Percentiles rank a stretch among this genome's conserved stretches.
Evolutionary conservation across 2,113 vertebrate species (phyloP).

Genomic region (Vidua chalybeata): DNA sequence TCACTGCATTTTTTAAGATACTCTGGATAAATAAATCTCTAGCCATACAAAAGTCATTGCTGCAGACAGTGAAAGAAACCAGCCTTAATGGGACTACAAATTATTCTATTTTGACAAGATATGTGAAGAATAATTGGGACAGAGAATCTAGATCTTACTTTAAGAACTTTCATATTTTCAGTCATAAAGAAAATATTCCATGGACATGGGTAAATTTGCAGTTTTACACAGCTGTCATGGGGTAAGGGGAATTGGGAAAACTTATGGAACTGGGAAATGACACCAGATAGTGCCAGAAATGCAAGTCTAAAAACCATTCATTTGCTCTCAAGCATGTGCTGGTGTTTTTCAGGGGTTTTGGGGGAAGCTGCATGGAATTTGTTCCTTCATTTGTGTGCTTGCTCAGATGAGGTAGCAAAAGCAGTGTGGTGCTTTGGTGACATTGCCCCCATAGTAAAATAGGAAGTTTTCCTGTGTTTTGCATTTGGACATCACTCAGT

Average conservation of each 20-base stretch:
- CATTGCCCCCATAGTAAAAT: background rate
- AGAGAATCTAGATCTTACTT: background rate
- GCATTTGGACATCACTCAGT: background rate
- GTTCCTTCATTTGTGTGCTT: background rate
- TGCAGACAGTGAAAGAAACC: background rate
- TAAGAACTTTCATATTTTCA: background rate
- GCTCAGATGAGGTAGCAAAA: background rate
- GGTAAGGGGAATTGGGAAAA: background rate
- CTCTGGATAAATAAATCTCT: background rate
- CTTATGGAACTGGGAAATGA: background rate
- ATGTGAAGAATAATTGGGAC: background rate
- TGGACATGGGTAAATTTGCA: background rate
- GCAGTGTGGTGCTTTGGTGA: background rate
- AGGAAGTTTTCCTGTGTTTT: background rate
- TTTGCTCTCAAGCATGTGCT: fast-evolving
- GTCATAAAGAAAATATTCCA: background rate
- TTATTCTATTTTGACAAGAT: background rate
- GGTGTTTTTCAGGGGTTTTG: background rate
- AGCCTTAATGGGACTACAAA: background rate
- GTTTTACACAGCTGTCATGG: background rate
- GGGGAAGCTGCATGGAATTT: background rate
- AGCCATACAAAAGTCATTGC: background rate
- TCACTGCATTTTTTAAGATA: background rate
- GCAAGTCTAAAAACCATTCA: background rate
- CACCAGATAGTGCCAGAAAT: background rate